Evolutionary conservation across 2,113 vertebrate species (phyloP).

Genomic region (Speoplatyrhinus poulsoni): DNA sequence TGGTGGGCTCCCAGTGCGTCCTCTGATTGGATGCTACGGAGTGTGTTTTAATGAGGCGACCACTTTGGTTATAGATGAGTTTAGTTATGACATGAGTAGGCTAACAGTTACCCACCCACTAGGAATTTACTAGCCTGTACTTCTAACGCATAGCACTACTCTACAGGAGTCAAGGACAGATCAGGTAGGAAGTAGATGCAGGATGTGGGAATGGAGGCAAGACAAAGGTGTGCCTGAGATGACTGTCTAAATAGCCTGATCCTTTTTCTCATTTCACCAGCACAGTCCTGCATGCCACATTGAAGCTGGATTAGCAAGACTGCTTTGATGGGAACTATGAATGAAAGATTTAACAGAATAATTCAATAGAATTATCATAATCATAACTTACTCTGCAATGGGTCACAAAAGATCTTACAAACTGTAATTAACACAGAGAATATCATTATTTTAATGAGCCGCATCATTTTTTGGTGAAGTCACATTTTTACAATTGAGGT

Average conservation of each 20-base stretch:
- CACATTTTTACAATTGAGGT: no score
- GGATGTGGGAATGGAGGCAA: background rate
- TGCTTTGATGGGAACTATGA: background rate
- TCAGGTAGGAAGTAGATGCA: background rate
- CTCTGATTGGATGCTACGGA: constrained; percentile 27
- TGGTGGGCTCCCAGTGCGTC: background rate
- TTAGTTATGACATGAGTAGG: background rate
- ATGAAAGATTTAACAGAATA: background rate
- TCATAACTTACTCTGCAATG: background rate
- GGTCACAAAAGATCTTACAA: no score
- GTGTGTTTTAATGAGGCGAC: constrained; percentile 25
- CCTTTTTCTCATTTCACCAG: background rate
- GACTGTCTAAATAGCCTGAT: background rate
- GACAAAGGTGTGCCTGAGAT: background rate
- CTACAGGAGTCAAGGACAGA: background rate
- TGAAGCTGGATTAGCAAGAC: background rate
- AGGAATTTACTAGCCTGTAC: background rate
- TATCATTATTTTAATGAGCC: no score
- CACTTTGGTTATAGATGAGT: background rate
- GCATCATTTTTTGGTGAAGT: no score
- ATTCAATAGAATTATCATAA: background rate
- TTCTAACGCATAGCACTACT: no score
- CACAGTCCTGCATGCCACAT: background rate
- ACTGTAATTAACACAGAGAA: background rate
- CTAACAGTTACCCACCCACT: background rate